phyloP scores from a whole-genome alignment of 2,888 invertebrate species.

The Ennomos quercinarius region DNA sequence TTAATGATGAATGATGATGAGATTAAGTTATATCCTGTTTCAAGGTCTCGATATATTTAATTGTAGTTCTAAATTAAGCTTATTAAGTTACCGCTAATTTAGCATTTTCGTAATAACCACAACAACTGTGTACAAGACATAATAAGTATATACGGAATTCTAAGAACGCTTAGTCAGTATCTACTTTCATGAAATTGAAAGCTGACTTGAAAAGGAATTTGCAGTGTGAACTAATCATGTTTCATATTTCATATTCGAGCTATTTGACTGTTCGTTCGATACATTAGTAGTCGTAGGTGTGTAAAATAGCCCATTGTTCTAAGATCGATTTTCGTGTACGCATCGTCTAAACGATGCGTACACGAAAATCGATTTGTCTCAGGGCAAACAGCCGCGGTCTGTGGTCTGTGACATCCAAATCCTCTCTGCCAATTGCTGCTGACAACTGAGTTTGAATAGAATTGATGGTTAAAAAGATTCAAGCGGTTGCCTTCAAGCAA shows the following conservation, averaged over 20 bases:
- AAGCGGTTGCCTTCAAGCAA: conserved; percentile 40
- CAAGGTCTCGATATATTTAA: conserved; percentile 9
- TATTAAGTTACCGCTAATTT: conserved; percentile 5
- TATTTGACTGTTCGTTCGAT: conserved; percentile 50
- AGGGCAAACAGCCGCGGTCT: conserved; percentile 45
- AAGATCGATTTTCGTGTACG: too few relatives aligned
- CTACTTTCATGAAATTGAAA: conserved; percentile 31
- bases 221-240: conserved; percentile 12
- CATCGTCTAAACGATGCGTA: conserved; percentile 37
- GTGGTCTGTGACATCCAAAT: conserved; percentile 55
- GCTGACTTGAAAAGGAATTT: conserved; percentile 46
- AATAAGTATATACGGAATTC: too few relatives aligned
- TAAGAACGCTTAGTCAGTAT: conserved; percentile 42
- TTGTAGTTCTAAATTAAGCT: conserved; percentile 4
- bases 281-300: conserved; percentile 38
- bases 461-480: conserved; percentile 42
- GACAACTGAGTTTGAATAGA: conserved; percentile 45
- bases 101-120: conserved; percentile 15
- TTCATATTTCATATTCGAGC: conserved; percentile 48
- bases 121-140: conserved; percentile 14
- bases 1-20: too few relatives aligned
- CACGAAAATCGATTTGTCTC: conserved; percentile 54
- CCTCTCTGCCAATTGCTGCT: conserved; percentile 47
- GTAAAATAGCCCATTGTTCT: conserved; percentile 63
- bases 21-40: conserved; percentile 6